Evolutionary conservation across 2,888 invertebrate species (phyloP).

Genomic region (Phortica magna): DNA sequence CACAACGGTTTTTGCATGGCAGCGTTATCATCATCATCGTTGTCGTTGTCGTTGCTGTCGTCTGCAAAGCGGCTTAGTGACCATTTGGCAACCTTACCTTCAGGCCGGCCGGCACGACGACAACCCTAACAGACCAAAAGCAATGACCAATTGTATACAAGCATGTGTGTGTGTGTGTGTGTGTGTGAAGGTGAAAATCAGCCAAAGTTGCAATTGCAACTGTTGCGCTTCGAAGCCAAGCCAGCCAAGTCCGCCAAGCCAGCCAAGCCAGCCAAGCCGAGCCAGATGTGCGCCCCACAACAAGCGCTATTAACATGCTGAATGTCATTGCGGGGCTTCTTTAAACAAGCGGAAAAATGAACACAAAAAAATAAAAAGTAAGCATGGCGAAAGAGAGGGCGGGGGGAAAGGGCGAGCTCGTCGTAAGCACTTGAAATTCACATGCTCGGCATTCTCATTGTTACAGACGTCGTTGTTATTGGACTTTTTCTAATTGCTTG

Average conservation of each 20-base stretch:
- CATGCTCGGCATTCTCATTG: not conserved
- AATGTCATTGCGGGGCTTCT: slow-evolving; percentile 17
- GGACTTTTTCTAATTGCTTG: slow-evolving; percentile 17
- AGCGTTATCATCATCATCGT: slow-evolving; percentile 15
- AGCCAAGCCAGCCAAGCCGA: not conserved
- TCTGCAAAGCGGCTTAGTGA: slow-evolving; percentile 32
- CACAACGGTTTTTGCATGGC: slow-evolving; percentile 35
- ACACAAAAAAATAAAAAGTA: not conserved
- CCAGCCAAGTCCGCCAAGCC: not conserved
- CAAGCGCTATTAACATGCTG: not conserved
- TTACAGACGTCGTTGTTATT: slow-evolving; percentile 14
- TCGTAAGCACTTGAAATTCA: slow-evolving; percentile 16
- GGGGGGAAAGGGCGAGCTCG: not conserved
- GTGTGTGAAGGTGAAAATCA: slow-evolving; percentile 18
- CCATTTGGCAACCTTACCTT: slow-evolving; percentile 23
- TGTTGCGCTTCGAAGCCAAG: slow-evolving; percentile 21
- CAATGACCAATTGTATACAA: slow-evolving; percentile 23
- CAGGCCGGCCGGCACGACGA: not conserved
- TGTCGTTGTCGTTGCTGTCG: not conserved
- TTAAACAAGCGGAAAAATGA: not conserved
- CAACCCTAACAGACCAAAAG: slow-evolving; percentile 38
- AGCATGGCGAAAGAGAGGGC: not conserved
- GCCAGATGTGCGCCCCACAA: not conserved
- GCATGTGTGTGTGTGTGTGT: slow-evolving; percentile 1
- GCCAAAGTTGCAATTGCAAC: slow-evolving; percentile 17